Percentiles rank a stretch among this genome's conserved stretches.
These are phyloP conservation scores for Malaclemys terrapin DNA, from an alignment of 2,113 vertebrate species.

Conservation along the genomic window DNA sequence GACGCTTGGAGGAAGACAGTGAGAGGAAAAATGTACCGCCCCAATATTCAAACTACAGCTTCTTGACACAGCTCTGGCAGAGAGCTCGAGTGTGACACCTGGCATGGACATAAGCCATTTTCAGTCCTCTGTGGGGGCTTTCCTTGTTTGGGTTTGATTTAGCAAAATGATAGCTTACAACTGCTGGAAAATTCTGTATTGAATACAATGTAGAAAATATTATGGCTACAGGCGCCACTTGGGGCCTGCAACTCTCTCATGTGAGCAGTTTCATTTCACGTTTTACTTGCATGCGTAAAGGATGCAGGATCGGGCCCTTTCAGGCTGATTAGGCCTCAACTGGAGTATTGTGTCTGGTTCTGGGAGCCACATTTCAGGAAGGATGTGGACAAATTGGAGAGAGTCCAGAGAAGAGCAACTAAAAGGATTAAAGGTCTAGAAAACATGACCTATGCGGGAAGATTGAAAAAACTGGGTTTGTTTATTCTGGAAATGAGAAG, in stretches of 20 bases:
- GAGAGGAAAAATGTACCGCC: not conserved
- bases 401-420: too few species aligned
- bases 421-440: too few species aligned
- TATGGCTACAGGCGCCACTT: not conserved
- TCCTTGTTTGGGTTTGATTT: not conserved
- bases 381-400: too few species aligned
- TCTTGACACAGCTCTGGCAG: not conserved
- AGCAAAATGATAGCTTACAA: not conserved
- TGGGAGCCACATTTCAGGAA: too few species aligned
- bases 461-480: too few species aligned
- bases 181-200: not conserved
- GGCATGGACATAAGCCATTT: not conserved
- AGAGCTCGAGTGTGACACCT: not conserved
- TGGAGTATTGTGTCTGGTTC: too few species aligned
- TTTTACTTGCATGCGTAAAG: not conserved
- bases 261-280: not conserved
- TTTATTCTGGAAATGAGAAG: too few species aligned
- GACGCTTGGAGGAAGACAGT: not conserved
- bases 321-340: too few species aligned
- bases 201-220: not conserved
- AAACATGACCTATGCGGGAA: too few species aligned
- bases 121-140: not conserved
- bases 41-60: not conserved
- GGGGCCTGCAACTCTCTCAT: not conserved
- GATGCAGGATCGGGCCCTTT: not conserved